Conservation (phyloP, 2,797 vertebrate genomes). For the Podargus strigoides region DNA sequence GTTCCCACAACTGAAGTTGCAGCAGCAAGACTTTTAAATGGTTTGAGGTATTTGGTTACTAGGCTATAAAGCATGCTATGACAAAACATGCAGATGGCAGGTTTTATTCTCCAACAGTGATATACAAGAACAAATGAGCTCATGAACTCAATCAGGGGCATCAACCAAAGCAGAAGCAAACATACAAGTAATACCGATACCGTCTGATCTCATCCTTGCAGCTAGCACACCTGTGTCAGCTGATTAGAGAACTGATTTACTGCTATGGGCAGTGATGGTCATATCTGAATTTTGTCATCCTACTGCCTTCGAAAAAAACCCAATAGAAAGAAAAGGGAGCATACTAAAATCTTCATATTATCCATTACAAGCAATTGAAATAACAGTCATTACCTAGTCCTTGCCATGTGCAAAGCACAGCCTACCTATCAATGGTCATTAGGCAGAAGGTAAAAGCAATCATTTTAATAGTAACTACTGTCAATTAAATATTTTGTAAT, state of each 20-base stretch:
- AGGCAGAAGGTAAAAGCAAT: neutral
- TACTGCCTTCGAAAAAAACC: neutral
- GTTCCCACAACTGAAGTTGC: neutral
- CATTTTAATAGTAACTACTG: neutral
- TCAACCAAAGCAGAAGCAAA: neutral
- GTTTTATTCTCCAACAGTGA: neutral
- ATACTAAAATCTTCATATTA: neutral
- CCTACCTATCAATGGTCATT: neutral
- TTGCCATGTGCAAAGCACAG: neutral
- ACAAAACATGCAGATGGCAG: neutral
- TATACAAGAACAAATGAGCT: neutral
- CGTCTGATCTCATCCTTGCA: fast-evolving
- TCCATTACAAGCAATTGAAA: neutral
- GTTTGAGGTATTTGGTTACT: neutral
- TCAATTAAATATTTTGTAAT: neutral
- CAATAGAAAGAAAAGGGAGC: neutral
- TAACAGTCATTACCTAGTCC: neutral
- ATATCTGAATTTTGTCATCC: neutral
- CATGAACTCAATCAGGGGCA: neutral
- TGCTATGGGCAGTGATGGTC: neutral
- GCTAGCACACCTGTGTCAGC: neutral
- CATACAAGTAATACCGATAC: neutral
- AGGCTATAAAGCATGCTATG: neutral
- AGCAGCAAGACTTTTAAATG: neutral
- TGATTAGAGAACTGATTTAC: neutral